phyloP scores from a whole-genome alignment of 2,113 vertebrate species.

The Cottus gobio region DNA sequence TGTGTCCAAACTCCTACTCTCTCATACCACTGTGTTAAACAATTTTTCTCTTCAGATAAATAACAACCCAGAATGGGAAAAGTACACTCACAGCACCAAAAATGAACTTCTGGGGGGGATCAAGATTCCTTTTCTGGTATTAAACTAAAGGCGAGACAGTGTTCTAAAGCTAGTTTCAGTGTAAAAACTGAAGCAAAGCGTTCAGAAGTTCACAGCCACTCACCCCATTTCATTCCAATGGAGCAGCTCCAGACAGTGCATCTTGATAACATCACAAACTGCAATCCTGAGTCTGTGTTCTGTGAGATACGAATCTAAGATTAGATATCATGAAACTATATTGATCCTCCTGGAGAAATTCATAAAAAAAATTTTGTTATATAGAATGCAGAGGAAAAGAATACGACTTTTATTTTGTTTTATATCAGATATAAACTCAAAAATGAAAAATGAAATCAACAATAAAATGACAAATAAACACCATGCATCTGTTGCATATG shows the following conservation, averaged over 20 bases:
- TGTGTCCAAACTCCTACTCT: slow-evolving; percentile 15
- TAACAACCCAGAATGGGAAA: slow-evolving; percentile 38
- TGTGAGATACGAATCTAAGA: slow-evolving; percentile 48
- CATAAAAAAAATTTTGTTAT: background rate
- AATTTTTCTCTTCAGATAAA: slow-evolving; percentile 46
- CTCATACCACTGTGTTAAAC: slow-evolving; percentile 42
- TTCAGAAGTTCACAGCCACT: slow-evolving; percentile 30
- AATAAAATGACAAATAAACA: slow-evolving; percentile 18
- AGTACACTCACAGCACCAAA: slow-evolving; percentile 1
- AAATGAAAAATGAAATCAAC: background rate
- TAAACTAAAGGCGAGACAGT: slow-evolving; percentile 24
- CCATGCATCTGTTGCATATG: background rate
- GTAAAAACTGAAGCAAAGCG: slow-evolving; percentile 32
- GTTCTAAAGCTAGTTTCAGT: slow-evolving; percentile 18
- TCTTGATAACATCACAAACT: slow-evolving; percentile 53
- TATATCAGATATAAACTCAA: slow-evolving; percentile 4
- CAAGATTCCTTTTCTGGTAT: slow-evolving; percentile 6
- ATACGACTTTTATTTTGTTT: slow-evolving; percentile 8
- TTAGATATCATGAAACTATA: slow-evolving; percentile 40
- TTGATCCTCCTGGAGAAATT: slow-evolving; percentile 26
- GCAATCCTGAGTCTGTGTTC: slow-evolving; percentile 36
- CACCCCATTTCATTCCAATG: slow-evolving; percentile 41
- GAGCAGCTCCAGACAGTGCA: slow-evolving; percentile 42
- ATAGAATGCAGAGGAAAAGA: background rate
- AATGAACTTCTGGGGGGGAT: slow-evolving; percentile 20